A percentile compares a stretch with the other conserved stretches of the same genome.
These are phyloP conservation scores for Simalia tracyae DNA, from an alignment of 2,797 vertebrate species.

Conservation along the genomic window DNA sequence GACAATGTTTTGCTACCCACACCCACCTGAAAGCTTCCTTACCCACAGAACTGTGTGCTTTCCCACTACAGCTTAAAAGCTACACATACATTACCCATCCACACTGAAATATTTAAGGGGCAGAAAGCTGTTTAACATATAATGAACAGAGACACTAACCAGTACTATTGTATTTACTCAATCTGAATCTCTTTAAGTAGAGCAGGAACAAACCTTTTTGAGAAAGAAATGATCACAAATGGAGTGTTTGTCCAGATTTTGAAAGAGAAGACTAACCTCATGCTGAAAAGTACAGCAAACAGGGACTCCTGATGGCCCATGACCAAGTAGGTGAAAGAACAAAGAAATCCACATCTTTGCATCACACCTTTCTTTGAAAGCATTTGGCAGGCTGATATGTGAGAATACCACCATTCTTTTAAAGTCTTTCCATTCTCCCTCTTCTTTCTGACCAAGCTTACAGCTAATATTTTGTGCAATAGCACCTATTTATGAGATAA, in stretches of 20 bases:
- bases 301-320: neutral
- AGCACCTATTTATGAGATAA: neutral
- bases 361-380: neutral
- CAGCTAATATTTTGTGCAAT: neutral
- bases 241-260: conserved; percentile 32
- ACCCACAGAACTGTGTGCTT: neutral
- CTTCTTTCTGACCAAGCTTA: neutral
- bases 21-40: neutral
- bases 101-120: neutral
- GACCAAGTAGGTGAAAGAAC: neutral
- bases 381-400: neutral
- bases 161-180: neutral
- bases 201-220: conserved; percentile 12
- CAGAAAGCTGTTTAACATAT: rapidly evolving
- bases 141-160: neutral
- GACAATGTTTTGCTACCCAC: neutral
- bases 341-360: neutral
- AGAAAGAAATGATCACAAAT: rapidly evolving
- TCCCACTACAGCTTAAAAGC: neutral
- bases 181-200: neutral
- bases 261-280: neutral
- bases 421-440: neutral
- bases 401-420: neutral
- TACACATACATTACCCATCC: neutral
- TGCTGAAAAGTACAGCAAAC: neutral